These are phyloP conservation scores for Drosophila colorata DNA, from an alignment of 2,888 invertebrate genomes.

Conservation along the genomic window DNA sequence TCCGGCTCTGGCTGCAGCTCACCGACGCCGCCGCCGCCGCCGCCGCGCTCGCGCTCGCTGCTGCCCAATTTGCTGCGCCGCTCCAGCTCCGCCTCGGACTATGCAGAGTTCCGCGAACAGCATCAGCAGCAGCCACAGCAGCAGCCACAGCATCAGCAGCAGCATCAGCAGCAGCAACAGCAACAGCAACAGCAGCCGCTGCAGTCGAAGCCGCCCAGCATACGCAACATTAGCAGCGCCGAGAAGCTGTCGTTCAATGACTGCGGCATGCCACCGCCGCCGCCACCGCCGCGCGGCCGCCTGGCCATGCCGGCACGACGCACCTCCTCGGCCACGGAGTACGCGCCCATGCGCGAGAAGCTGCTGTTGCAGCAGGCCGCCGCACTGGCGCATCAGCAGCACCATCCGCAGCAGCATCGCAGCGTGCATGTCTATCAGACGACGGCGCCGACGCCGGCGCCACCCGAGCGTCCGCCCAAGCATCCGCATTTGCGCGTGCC, in stretches of 20 bases:
- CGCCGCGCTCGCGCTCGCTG: conserved; percentile 83
- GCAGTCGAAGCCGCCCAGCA: conserved; percentile 72
- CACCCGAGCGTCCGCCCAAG: conserved; percentile 92
- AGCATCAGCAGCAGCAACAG: conserved; percentile 70
- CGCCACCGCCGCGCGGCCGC: conserved; percentile 84
- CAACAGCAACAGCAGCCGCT: conserved; percentile 66
- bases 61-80: conserved; percentile 84
- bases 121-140: conserved; percentile 73
- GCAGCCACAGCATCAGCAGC: conserved; percentile 64
- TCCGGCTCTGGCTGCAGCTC: conserved; percentile 66
- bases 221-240: conserved; percentile 81
- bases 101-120: conserved; percentile 86
- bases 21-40: conserved; percentile 85
- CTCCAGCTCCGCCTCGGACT: conserved; percentile 90
- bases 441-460: conserved; percentile 78
- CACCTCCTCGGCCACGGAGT: conserved; percentile 90
- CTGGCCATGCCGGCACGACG: conserved; percentile 82
- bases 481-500: conserved; percentile 88
- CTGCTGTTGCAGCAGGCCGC: conserved; percentile 82
- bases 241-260: conserved; percentile 85
- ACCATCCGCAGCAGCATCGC: conserved; percentile 82
- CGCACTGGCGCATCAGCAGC: conserved; percentile 82
- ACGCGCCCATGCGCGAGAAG: conserved; percentile 86
- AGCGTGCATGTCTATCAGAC: conserved; percentile 23
- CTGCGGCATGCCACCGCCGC: conserved; percentile 85